A percentile compares a stretch with the other conserved stretches of the same genome.
Conservation (phyloP, 2,888 invertebrate genomes). For the Epinotia brunnichana region DNA sequence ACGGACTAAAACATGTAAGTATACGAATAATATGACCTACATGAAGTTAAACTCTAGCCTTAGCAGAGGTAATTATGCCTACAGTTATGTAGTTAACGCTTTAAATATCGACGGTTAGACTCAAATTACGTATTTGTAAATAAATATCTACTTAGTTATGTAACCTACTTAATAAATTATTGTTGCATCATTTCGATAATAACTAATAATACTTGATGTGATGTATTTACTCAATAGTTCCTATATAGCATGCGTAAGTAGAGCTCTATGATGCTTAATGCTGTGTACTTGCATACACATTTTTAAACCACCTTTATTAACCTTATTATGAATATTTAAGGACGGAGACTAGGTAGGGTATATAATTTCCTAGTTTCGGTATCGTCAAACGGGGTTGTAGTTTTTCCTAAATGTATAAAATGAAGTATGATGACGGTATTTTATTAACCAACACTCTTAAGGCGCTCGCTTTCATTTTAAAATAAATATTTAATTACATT, state of each 20-base stretch:
- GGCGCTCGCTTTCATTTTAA: too few species aligned
- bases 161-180: background rate
- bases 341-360: too few species aligned
- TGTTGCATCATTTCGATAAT: background rate
- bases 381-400: too few species aligned
- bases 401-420: too few species aligned
- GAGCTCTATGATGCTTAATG: background rate
- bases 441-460: too few species aligned
- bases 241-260: background rate
- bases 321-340: too few species aligned
- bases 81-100: background rate
- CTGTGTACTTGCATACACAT: too few species aligned
- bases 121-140: slow-evolving; percentile 1
- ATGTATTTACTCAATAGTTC: background rate
- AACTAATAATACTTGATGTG: background rate
- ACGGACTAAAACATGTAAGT: background rate
- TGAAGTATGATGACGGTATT: too few species aligned
- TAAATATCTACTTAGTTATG: background rate
- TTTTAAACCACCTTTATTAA: too few species aligned
- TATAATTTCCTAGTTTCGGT: too few species aligned
- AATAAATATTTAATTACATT: too few species aligned
- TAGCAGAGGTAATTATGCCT: slow-evolving; percentile 11
- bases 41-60: slow-evolving; percentile 8
- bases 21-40: slow-evolving; percentile 16
- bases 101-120: slow-evolving; percentile 1